Evolutionary conservation across 2,113 vertebrate genomes (phyloP).

Genomic region (Bagarius yarrelli): DNA sequence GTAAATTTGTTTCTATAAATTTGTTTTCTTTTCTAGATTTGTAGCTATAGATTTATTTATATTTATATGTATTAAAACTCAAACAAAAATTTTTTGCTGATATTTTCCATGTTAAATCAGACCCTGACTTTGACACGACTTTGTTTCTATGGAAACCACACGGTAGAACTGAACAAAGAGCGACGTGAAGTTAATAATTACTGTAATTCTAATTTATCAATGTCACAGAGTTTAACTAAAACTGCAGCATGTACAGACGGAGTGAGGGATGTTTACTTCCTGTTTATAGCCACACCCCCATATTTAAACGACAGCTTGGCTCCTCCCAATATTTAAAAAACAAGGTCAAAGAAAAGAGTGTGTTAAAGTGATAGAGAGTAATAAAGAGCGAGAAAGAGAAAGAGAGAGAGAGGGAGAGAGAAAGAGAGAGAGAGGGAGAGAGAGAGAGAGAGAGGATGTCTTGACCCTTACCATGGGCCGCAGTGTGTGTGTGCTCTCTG

Average conservation of each 20-base stretch:
- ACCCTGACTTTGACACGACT: background rate
- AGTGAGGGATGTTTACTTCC: background rate
- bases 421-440: background rate
- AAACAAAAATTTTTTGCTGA: no score
- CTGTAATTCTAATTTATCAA: background rate
- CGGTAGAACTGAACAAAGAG: background rate
- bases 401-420: background rate
- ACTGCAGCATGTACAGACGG: background rate
- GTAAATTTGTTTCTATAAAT: background rate
- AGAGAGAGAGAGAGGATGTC: conserved; percentile 35
- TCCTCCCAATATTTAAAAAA: background rate
- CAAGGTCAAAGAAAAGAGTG: background rate
- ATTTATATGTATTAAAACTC: no score
- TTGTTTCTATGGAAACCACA: conserved; percentile 1
- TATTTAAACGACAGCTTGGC: background rate
- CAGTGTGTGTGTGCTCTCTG: conserved; percentile 61
- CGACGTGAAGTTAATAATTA: background rate
- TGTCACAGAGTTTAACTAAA: background rate
- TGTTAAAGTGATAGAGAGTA: background rate
- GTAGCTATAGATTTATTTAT: no score
- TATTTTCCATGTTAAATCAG: background rate
- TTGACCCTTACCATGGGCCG: conserved; percentile 70
- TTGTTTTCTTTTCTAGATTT: no score
- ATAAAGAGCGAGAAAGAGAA: background rate
- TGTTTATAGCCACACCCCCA: background rate